phyloP scores from a whole-genome alignment of 2,797 vertebrate genomes.

The Cheirogaleus major region DNA sequence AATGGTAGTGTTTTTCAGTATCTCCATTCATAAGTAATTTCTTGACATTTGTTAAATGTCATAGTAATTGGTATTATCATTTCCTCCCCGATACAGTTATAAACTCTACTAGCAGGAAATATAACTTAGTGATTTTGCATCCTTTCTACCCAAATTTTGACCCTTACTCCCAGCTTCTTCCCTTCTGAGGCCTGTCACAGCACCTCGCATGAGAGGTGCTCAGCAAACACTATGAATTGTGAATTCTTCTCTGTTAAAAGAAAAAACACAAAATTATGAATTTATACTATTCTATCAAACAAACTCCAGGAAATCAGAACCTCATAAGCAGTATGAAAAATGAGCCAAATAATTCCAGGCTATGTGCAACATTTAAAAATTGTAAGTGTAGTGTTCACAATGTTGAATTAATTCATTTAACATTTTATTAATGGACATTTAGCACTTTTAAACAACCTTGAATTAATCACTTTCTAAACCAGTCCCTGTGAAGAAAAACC shows the following conservation, averaged over 20 bases:
- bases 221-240: background rate
- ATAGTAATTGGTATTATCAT: background rate
- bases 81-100: background rate
- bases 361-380: background rate
- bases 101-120: background rate
- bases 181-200: too few relatives aligned
- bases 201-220: background rate
- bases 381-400: background rate
- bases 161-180: background rate
- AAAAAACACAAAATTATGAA: background rate
- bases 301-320: background rate
- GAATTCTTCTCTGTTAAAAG: background rate
- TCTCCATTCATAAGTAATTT: background rate
- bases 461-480: conserved; percentile 40
- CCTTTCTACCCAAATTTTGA: background rate
- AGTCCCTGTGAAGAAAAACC: conserved; percentile 30
- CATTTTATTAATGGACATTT: conserved; percentile 49
- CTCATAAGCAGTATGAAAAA: background rate
- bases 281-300: background rate
- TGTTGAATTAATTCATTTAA: conserved; percentile 33
- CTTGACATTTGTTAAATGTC: background rate
- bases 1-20: background rate
- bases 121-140: background rate
- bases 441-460: conserved; percentile 3
- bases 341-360: background rate